phyloP scores from a whole-genome alignment of 2,888 invertebrate species.

The Agrotis segetum region DNA sequence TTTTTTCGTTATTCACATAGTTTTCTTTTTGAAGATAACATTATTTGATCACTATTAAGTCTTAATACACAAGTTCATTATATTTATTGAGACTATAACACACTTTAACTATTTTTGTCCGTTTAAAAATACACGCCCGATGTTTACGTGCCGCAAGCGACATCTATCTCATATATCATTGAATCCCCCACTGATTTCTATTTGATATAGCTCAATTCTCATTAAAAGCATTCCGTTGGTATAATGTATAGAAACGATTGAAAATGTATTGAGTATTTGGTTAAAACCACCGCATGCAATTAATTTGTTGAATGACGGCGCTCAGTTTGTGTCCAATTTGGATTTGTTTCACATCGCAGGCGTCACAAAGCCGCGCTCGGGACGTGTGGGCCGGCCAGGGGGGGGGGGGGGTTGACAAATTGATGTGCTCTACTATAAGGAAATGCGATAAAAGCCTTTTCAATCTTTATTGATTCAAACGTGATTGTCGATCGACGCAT shows the following conservation, averaged over 20 bases:
- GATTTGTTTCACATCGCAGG: conserved; percentile 22
- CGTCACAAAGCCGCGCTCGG: conserved; percentile 14
- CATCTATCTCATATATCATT: no score
- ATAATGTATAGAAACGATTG: not conserved
- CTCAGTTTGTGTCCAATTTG: conserved; percentile 16
- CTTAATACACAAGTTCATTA: no score
- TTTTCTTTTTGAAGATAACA: no score
- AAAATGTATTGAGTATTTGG: not conserved
- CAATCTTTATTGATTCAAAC: not conserved
- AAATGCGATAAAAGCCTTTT: conserved; percentile 23
- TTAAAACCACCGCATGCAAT: not conserved
- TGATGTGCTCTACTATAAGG: conserved; percentile 30
- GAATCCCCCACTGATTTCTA: not conserved
- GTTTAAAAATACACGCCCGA: no score
- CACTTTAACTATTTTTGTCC: no score
- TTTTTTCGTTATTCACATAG: no score
- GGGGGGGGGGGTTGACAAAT: not conserved
- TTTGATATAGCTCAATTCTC: not conserved
- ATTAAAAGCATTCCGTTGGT: not conserved
- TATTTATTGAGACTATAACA: no score
- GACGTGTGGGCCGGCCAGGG: not conserved
- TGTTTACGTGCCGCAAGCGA: no score
- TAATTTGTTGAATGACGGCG: not conserved
- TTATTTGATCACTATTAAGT: no score
- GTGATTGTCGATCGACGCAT: no score